Conservation (phyloP, 2,113 vertebrate species). For the Percopsis transmontana region DNA sequence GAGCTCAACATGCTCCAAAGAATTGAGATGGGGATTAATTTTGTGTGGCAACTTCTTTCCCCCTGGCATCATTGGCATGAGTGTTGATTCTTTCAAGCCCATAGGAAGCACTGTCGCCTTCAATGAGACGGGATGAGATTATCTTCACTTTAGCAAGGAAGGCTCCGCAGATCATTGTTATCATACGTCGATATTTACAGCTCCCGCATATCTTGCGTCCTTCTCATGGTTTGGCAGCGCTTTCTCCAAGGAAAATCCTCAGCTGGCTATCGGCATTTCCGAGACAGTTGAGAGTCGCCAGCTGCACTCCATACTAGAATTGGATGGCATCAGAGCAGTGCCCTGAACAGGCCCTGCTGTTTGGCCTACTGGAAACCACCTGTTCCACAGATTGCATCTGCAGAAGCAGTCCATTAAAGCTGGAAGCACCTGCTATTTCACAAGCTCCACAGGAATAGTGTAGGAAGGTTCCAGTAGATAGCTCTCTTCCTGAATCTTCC, state of each 20-base stretch:
- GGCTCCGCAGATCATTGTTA: background rate
- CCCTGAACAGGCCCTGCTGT: conserved; percentile 33
- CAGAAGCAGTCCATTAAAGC: conserved; percentile 52
- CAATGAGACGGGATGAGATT: conserved; percentile 9
- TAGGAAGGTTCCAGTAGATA: no score
- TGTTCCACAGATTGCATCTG: conserved; percentile 50
- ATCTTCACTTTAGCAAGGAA: conserved; percentile 24
- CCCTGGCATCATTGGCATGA: conserved; percentile 39
- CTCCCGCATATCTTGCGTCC: background rate
- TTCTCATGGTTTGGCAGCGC: background rate
- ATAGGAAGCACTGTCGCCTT: conserved; percentile 14
- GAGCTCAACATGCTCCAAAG: conserved; percentile 25
- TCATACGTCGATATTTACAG: no score
- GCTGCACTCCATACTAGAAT: conserved; percentile 40
- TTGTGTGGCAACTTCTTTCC: conserved; percentile 40
- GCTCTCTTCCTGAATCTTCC: conserved; percentile 32
- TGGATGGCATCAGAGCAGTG: conserved; percentile 38
- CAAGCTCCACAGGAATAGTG: conserved; percentile 20
- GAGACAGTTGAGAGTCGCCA: conserved; percentile 36
- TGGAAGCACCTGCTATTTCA: conserved; percentile 51
- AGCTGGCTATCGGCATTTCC: conserved; percentile 12
- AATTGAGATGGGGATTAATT: conserved; percentile 56
- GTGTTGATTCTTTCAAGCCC: conserved; percentile 46
- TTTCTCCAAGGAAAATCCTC: conserved; percentile 6
- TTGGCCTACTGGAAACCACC: conserved; percentile 33